Conservation (phyloP, 2,113 vertebrate genomes). For the Ctenodactylus gundi region DNA sequence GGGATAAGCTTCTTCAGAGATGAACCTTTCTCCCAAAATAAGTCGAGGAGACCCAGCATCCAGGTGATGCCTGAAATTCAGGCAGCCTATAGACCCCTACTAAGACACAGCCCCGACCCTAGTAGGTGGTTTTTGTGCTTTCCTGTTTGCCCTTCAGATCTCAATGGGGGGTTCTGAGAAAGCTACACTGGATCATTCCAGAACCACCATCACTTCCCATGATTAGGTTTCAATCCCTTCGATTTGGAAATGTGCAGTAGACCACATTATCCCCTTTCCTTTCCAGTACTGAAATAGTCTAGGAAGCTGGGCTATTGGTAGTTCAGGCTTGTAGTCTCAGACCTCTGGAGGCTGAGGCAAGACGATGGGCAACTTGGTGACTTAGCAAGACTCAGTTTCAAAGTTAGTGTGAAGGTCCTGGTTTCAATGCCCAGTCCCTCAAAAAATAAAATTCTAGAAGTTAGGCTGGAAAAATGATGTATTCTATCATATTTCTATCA, state of each 20-base stretch:
- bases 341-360: too few species aligned
- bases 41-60: background rate
- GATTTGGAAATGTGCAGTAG: background rate
- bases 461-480: background rate
- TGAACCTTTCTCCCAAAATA: background rate
- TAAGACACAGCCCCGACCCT: accelerated
- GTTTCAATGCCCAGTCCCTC: too few species aligned
- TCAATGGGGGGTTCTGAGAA: background rate
- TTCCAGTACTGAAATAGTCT: background rate
- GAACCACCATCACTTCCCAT: background rate
- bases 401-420: too few species aligned
- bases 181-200: background rate
- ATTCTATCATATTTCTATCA: constrained; percentile 15
- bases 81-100: too few species aligned
- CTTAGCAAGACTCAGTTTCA: too few species aligned
- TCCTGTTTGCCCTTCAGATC: background rate
- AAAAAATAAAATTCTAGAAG: too few species aligned
- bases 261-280: background rate
- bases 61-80: background rate
- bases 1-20: background rate
- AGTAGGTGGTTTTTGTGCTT: background rate
- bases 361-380: too few species aligned
- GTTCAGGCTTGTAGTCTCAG: too few species aligned
- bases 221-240: background rate
- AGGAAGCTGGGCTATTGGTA: background rate